A percentile compares a stretch with the other conserved stretches of the same genome.
Conservation (phyloP, 2,888 invertebrate species). For the Steromphala cineraria region DNA sequence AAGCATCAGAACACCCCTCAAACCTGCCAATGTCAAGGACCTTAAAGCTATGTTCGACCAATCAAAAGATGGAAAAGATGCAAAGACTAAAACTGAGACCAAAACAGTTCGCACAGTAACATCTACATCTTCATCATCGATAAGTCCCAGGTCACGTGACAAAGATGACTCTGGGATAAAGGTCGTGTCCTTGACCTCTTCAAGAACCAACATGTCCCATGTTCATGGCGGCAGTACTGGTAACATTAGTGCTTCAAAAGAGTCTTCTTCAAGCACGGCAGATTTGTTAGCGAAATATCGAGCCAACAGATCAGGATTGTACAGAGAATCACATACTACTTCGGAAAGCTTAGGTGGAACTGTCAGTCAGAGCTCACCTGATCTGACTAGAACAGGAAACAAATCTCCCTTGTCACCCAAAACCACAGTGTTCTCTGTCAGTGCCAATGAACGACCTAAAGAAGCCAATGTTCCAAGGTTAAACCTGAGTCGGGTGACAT, state of each 20-base stretch:
- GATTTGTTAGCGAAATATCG: neutral
- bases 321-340: neutral
- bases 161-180: constrained; percentile 14
- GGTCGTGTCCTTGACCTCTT: constrained; percentile 4
- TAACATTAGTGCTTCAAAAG: neutral
- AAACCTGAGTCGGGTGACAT: neutral
- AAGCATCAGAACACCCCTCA: constrained; percentile 42
- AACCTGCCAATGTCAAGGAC: constrained; percentile 52
- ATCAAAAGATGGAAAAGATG: constrained; percentile 22
- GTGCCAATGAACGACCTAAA: neutral
- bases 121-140: neutral
- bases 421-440: neutral
- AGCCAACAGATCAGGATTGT: constrained; percentile 8
- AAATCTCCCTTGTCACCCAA: neutral
- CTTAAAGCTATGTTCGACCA: constrained; percentile 52
- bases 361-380: constrained; percentile 2
- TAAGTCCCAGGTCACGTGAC: constrained; percentile 9
- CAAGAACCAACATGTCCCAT: neutral
- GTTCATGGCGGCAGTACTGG: constrained; percentile 6
- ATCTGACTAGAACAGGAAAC: neutral
- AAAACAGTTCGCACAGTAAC: neutral
- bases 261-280: neutral
- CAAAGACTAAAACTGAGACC: neutral
- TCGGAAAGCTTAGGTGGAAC: neutral
- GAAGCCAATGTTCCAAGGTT: neutral